These are phyloP conservation scores for Gasteruption jaculator DNA, from an alignment of 2,888 invertebrate genomes.

Conservation along the genomic window DNA sequence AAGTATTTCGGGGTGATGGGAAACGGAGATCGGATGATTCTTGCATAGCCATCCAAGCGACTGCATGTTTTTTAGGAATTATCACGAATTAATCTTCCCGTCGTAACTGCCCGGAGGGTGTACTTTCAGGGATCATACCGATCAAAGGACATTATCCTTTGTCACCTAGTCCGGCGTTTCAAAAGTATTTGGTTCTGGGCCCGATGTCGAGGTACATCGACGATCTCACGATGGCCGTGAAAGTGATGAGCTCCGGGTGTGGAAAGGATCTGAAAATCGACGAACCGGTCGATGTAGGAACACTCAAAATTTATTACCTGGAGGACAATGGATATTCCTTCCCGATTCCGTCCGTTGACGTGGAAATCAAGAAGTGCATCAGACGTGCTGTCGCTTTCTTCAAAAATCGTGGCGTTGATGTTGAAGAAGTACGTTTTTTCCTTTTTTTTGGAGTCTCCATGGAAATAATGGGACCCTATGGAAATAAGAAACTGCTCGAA, in stretches of 20 bases:
- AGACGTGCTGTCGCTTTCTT: slow-evolving; percentile 55
- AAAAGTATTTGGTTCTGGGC: slow-evolving; percentile 58
- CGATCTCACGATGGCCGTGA: slow-evolving; percentile 68
- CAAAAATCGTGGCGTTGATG: slow-evolving; percentile 50
- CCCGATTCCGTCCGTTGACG: slow-evolving; percentile 54
- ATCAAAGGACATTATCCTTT: slow-evolving; percentile 62
- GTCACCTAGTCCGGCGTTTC: slow-evolving; percentile 53
- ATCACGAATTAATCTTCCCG: slow-evolving; percentile 4
- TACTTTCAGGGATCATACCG: slow-evolving; percentile 54
- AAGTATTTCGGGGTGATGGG: not conserved
- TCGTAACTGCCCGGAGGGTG: slow-evolving; percentile 4
- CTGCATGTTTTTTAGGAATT: too few relatives aligned
- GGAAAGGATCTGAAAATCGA: slow-evolving; percentile 51
- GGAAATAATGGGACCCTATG: not conserved
- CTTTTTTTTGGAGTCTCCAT: not conserved
- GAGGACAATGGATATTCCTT: slow-evolving; percentile 58
- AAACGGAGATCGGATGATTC: not conserved
- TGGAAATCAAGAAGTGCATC: slow-evolving; percentile 55
- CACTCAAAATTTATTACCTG: slow-evolving; percentile 61
- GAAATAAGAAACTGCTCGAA: too few relatives aligned
- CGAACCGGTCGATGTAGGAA: slow-evolving; percentile 54
- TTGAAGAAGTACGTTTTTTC: slow-evolving; percentile 44
- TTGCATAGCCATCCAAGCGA: too few relatives aligned
- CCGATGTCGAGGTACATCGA: slow-evolving; percentile 76
- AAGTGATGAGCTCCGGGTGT: slow-evolving; percentile 58